Evolutionary conservation across 2,888 invertebrate genomes (phyloP), one percentile per base, ranked within the genome.

Genomic region (Eupeodes luniger): DNA sequence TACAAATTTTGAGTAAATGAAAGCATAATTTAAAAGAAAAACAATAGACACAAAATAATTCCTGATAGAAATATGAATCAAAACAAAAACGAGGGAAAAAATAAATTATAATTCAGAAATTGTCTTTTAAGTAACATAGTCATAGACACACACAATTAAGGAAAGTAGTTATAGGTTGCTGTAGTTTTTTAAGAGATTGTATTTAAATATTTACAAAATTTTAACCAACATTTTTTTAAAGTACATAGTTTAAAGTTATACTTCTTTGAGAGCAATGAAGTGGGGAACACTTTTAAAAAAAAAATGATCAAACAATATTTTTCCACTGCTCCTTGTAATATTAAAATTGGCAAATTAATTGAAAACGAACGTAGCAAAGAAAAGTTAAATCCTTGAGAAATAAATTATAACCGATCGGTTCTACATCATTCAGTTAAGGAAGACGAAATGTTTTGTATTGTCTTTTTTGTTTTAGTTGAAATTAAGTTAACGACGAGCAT

Each of bases 161-260:
- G 57, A n/a, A 53, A 57, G 44, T 44, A 57, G 55, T 34, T 40
- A 27, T 27, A 27, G 0, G 40, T 40, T 40, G 5, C 47, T 11
- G 40, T 34, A 53, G 11, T 40, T 44, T 10, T 76, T n/a, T 5
- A 34, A 64, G 27, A 49, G 64, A 47, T 36, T 47, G 36, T 64
- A 61, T 62, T 69, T 47, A 64, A 80, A 80, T 78, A 72, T 51
- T 51, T 51, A 51, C 40, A 40, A 27, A 3, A 40, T 5, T 40
- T 40, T 40, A 40, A 40, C 5, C 40, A 40, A 40, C n/a, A 40
- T 0, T 7, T 40, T 1, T 7, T 40, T 40, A 12, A 47, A 10
- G 10, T 12, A 47, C 47, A 47, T 19, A 53, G 1, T 11, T 34
- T 34, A 1, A 57, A 27, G 27, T 57, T 34, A 57, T 14, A 57